phyloP scores from a whole-genome alignment of 2,113 vertebrate genomes.

The Ptyas mucosa region DNA sequence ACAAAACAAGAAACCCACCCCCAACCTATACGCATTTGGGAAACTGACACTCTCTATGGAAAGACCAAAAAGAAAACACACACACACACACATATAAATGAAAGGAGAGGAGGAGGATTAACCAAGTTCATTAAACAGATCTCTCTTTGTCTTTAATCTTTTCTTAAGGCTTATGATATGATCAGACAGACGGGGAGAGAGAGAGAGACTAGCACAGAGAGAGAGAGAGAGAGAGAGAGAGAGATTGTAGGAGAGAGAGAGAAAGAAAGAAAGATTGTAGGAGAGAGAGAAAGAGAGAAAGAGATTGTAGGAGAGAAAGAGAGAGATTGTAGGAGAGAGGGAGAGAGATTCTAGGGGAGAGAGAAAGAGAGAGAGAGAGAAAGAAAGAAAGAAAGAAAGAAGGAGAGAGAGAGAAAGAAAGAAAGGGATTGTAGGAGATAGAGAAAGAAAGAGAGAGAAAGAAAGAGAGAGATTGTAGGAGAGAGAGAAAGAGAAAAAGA shows the following conservation, averaged over 20 bases:
- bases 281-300: not conserved
- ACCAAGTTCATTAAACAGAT: not conserved
- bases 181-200: not conserved
- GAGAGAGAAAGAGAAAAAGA: too few relatives aligned
- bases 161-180: not conserved
- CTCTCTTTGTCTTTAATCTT: not conserved
- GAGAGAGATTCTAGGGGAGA: fast-evolving
- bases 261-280: too few relatives aligned
- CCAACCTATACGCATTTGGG: not conserved
- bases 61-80: not conserved
- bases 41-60: not conserved
- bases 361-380: too few relatives aligned
- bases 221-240: not conserved
- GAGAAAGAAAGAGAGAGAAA: too few relatives aligned
- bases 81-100: too few relatives aligned
- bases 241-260: too few relatives aligned
- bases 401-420: not conserved
- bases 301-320: fast-evolving
- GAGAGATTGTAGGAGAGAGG: too few relatives aligned
- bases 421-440: too few relatives aligned
- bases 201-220: too few relatives aligned
- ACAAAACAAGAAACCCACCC: not conserved
- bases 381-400: not conserved
- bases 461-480: too few relatives aligned
- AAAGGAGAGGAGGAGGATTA: not conserved